Evolutionary conservation across 2,888 invertebrate species (phyloP), one percentile per base, ranked within the genome.

Genomic region (Dryomyza anilis): DNA sequence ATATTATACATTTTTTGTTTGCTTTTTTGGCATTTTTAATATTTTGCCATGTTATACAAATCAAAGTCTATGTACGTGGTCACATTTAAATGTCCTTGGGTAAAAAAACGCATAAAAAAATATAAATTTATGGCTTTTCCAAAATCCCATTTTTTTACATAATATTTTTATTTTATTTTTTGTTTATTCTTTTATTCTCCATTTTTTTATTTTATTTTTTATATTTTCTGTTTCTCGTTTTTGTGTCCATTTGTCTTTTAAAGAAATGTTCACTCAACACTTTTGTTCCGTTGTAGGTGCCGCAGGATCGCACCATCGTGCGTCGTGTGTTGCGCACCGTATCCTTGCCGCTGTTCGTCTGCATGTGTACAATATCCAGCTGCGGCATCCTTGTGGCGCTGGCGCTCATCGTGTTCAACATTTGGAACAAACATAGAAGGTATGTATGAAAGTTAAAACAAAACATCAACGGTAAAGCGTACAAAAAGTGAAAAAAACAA

Each of bases 251-350:
- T n/a, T n/a, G n/a, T n/a, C n/a, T n/a, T n/a, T n/a, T n/a, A n/a
- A n/a, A n/a, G n/a, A n/a, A n/a, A n/a, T n/a, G n/a, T 7, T 39
- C 39, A 4, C 39, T 39, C n/a, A n/a, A 7, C 39, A 33, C 33
- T 19, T n/a, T 33, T 10, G 16, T 55, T 19, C 21, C 36, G 10
- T 69, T 91, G 7, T 92, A 95, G 86, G 92, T 95, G 69, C 98
- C 98, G 25, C 96, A 95, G 76, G 97, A 98, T 83, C 88, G 96
- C 67, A 98, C 97, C 12, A 93, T 96, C 78, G 92, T 97, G 56
- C 89, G 91, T 74, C 89, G 89, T 73, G 91, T 93, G 58, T 84
- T 97, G 58, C 87, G 96, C 67, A 95, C 93, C 7, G 93, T 98
- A 14, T 95, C 96, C 1, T 85, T 94, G 73, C 92, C 94, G 59